Conservation (phyloP, 2,797 vertebrate genomes). For the Mycteria americana region DNA sequence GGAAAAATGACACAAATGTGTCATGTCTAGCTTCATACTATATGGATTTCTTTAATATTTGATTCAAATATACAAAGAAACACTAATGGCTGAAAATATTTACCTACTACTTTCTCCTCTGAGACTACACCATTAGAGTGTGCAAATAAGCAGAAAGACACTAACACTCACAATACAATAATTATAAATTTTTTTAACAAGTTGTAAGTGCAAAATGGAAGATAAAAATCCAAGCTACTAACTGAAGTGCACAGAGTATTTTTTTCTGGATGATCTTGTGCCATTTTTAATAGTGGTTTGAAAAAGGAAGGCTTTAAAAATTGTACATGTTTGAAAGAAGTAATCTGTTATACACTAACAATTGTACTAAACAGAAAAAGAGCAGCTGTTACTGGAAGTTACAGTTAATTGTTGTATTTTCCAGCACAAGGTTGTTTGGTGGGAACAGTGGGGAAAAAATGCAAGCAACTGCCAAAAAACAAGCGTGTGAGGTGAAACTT, state of each 20-base stretch:
- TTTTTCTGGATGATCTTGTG: not conserved
- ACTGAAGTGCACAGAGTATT: not conserved
- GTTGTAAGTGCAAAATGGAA: not conserved
- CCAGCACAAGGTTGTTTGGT: conserved; percentile 29
- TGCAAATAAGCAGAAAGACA: not conserved
- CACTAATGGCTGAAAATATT: not conserved
- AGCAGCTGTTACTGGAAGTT: conserved; percentile 45
- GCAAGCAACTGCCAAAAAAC: conserved; percentile 30
- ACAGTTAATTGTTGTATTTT: conserved; percentile 44
- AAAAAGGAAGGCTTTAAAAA: not conserved
- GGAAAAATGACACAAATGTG: not conserved
- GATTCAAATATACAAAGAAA: not conserved
- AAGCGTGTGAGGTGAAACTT: conserved; percentile 37
- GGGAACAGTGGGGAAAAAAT: conserved; percentile 31
- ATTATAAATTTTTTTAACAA: not conserved
- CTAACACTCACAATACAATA: not conserved
- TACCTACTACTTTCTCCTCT: not conserved
- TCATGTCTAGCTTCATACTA: not conserved
- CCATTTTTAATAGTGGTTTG: not conserved
- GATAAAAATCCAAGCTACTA: not conserved
- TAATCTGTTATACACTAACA: not conserved
- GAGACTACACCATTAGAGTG: not conserved
- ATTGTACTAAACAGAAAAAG: not conserved
- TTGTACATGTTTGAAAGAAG: not conserved
- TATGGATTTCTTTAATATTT: not conserved